Conservation (phyloP, 2,888 invertebrate species). For the Drosophila borealis region DNA sequence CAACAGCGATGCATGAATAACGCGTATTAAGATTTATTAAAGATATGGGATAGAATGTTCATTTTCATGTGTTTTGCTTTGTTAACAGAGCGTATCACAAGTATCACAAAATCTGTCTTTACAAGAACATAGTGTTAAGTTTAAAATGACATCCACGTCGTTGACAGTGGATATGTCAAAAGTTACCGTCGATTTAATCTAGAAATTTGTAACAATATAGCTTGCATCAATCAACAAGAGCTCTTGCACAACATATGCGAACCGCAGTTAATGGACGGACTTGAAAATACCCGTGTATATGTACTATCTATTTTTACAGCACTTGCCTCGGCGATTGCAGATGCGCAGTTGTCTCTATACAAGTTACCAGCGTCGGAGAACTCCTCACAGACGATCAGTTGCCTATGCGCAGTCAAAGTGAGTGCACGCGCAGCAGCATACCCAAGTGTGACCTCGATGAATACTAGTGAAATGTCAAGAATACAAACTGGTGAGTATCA, state of each 20-base stretch:
- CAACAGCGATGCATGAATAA: no score
- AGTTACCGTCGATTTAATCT: no score
- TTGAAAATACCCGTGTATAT: neutral
- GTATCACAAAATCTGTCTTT: no score
- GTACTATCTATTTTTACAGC: neutral
- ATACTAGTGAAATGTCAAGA: conserved; percentile 49
- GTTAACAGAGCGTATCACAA: no score
- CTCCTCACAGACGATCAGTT: conserved; percentile 24
- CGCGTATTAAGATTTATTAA: no score
- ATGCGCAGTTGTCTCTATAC: neutral
- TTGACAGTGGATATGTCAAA: no score
- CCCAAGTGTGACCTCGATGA: conserved; percentile 37
- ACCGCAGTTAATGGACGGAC: neutral
- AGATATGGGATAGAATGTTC: no score
- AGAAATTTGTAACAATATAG: no score
- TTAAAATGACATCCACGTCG: no score
- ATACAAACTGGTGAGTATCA: conserved; percentile 63
- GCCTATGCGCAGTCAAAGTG: conserved; percentile 19
- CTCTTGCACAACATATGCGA: conserved; percentile 1
- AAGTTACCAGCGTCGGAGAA: neutral
- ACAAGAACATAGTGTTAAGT: no score
- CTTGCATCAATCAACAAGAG: no score
- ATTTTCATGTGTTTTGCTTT: no score
- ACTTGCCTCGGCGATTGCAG: neutral
- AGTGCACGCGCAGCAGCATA: conserved; percentile 16